Conservation (phyloP, 2,888 invertebrate species). For the Griposia aprilina region DNA sequence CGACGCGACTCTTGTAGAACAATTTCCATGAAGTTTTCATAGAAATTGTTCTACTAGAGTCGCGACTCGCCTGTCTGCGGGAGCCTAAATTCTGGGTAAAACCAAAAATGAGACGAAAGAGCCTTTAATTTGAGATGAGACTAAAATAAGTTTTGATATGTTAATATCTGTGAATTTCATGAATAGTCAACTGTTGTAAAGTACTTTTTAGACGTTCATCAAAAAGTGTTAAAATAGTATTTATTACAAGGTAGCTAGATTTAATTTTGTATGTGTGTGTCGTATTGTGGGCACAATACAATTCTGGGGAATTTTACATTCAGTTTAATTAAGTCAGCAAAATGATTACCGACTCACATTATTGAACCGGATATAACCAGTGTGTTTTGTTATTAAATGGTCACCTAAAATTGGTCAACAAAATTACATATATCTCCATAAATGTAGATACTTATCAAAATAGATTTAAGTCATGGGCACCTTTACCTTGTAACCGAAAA, state of each 20-base stretch:
- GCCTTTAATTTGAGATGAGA: constrained; percentile 1
- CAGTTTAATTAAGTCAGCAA: neutral
- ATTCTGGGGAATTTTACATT: no score
- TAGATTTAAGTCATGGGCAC: neutral
- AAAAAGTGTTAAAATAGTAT: neutral
- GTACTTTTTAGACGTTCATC: neutral
- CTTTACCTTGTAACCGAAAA: neutral
- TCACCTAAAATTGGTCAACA: neutral
- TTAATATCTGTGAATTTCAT: neutral
- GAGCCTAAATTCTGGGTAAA: no score
- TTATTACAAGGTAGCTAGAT: neutral
- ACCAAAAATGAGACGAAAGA: no score
- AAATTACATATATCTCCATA: neutral
- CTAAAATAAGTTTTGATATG: neutral
- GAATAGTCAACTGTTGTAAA: neutral
- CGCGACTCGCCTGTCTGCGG: no score
- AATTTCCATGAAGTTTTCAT: no score
- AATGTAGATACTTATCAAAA: no score
- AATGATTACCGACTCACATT: neutral
- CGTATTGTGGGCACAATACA: neutral
- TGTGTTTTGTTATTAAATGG: neutral
- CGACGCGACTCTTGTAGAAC: no score
- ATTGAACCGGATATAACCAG: neutral
- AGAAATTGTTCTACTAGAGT: no score
- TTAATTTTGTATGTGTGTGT: neutral